Conservation (phyloP, 2,113 vertebrate genomes). For the Daubentonia madagascariensis region DNA sequence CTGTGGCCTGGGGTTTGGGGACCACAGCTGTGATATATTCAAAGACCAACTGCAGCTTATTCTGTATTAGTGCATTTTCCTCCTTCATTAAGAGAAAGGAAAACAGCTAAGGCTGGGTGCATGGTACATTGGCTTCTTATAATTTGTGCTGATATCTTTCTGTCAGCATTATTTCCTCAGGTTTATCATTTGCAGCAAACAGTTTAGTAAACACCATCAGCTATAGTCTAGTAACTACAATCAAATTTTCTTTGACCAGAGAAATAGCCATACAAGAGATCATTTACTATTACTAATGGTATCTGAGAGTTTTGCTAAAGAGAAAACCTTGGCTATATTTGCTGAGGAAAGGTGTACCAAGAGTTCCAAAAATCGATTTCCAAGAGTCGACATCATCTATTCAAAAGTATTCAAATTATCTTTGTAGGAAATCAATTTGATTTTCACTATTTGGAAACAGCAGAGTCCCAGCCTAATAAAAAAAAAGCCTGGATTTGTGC, state of each 20-base stretch:
- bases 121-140: constrained; percentile 19
- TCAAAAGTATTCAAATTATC: not conserved
- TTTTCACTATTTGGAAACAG: not conserved
- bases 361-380: not conserved
- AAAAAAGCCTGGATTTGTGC: rapidly evolving
- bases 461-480: not conserved
- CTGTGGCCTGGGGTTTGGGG: no score
- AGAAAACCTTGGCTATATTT: not conserved
- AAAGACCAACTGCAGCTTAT: constrained; percentile 57
- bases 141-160: constrained; percentile 45
- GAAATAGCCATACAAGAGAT: constrained; percentile 20
- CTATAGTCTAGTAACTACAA: constrained; percentile 46
- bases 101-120: constrained; percentile 15
- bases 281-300: not conserved
- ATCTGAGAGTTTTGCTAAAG: not conserved
- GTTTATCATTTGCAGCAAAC: constrained; percentile 57
- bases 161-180: constrained; percentile 60
- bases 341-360: not conserved
- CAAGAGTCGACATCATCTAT: not conserved
- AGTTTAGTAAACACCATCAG: constrained; percentile 63
- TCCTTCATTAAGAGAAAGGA: constrained; percentile 33
- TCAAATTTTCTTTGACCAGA: constrained; percentile 59
- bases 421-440: not conserved
- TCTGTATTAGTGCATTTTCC: not conserved
- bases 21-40: constrained; percentile 13